Evolutionary conservation across 2,888 invertebrate genomes (phyloP), one percentile per base, ranked within the genome.

Genomic region (Chrysolina americana): DNA sequence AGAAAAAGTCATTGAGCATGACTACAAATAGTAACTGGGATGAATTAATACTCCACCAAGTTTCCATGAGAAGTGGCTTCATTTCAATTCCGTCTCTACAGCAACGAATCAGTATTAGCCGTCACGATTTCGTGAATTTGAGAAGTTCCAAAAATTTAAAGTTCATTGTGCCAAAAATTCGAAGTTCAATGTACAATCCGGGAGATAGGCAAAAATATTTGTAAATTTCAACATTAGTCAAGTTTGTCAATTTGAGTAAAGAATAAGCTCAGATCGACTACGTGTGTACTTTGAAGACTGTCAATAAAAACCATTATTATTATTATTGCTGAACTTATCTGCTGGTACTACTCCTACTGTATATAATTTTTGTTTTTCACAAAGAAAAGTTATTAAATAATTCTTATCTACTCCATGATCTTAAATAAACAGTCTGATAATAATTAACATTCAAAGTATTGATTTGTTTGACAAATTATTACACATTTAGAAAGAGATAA

Each of bases 11-110:
- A 8, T 36, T 8, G 8, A 36, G 36, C 0, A 36, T 6, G 6
- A 36, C 36, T 8, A 36, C 36, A 36, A 28, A 3, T 8, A 28
- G 5, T 28, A 28, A 2, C 8, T 15, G 44, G 15, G 15, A 44
- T 44, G 44, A 44, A 44, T 44, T 44, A 15, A 44, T 15, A 5
- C 3, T 15, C 2, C 44, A 44, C 3, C 9, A 13, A 15, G 15
- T 44, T 44, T 44, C 15, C 15, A 44, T 44, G 44, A 53, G 10
- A 53, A 53, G 21, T 23, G 11, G 10, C n/a, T 53, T 19, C 53
- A 11, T 53, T 53, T 21, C 53, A 53, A 48, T 53, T 21, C 53
- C 53, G 53, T 53, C 53, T 53, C 53, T 4, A 53, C 13, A 53
- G 53, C 53, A 53, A 53, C 53, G 53, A 53, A 19, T 21, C 19